Percentiles rank a stretch among this genome's conserved stretches.
These are phyloP conservation scores for Plodia interpunctella DNA, from an alignment of 1,140 invertebrate species.

Conservation along the genomic window DNA sequence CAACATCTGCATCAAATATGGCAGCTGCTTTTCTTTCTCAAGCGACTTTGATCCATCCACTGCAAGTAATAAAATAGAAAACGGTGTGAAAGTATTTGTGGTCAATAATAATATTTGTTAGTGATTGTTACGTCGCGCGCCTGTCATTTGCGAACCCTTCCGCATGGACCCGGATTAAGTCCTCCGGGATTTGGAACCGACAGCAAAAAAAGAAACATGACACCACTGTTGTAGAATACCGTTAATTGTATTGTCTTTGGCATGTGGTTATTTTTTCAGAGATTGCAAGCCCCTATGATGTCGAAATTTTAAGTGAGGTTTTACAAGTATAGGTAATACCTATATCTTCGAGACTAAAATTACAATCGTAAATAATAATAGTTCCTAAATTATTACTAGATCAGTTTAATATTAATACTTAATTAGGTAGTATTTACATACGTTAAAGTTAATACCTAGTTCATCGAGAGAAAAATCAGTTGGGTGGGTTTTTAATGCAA, in stretches of 20 bases:
- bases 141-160: slow-evolving; percentile 59
- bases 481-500: too few relatives aligned
- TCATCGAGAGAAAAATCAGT: too few relatives aligned
- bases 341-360: too few relatives aligned
- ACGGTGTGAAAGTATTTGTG: slow-evolving; percentile 14
- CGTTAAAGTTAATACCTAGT: too few relatives aligned
- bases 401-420: too few relatives aligned
- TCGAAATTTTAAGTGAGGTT: too few relatives aligned
- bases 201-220: slow-evolving; percentile 27
- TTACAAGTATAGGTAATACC: too few relatives aligned
- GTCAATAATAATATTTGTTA: slow-evolving; percentile 38
- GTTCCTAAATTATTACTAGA: too few relatives aligned
- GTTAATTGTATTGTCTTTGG: neutral
- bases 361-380: too few relatives aligned
- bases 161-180: slow-evolving; percentile 52
- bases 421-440: too few relatives aligned
- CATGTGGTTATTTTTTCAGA: neutral
- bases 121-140: slow-evolving; percentile 46
- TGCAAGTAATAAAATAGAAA: neutral
- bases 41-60: slow-evolving; percentile 1
- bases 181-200: slow-evolving; percentile 30
- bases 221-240: neutral
- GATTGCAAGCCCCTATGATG: too few relatives aligned
- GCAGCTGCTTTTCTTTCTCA: slow-evolving; percentile 16
- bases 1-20: slow-evolving; percentile 19